phyloP scores from a whole-genome alignment of 2,888 invertebrate species.

The Tuta absoluta region DNA sequence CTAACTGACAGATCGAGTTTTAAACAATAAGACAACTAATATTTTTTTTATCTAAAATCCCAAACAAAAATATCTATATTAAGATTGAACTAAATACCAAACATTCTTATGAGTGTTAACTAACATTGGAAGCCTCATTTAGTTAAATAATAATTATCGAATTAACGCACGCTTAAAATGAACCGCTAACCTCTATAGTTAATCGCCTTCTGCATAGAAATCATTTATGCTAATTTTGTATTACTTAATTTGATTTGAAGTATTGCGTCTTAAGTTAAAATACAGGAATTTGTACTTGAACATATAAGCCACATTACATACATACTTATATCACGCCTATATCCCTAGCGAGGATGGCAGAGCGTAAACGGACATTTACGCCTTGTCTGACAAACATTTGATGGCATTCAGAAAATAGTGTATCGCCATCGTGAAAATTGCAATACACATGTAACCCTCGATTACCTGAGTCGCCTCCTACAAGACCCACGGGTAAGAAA shows the following conservation, averaged over 20 bases:
- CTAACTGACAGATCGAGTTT: no score
- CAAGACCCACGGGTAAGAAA: no score
- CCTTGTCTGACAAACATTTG: no score
- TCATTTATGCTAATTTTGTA: conserved; percentile 9
- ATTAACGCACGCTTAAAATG: conserved; percentile 15
- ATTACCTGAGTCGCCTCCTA: no score
- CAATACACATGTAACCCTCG: no score
- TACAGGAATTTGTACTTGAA: conserved; percentile 7
- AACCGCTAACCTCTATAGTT: neutral
- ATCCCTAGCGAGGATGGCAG: no score
- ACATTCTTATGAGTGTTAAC: neutral
- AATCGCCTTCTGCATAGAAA: conserved; percentile 12
- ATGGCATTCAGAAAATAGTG: no score
- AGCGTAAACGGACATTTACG: no score
- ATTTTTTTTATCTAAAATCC: neutral
- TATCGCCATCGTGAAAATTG: no score
- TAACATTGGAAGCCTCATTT: conserved; percentile 13
- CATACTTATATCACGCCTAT: no score
- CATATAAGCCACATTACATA: no score
- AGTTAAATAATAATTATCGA: conserved; percentile 15
- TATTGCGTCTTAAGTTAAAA: conserved; percentile 1
- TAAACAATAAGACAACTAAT: no score
- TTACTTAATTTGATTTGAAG: neutral
- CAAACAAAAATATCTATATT: conserved; percentile 4
- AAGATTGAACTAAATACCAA: conserved; percentile 12